Evolutionary conservation across 2,797 vertebrate genomes (phyloP).

Genomic region (Oreochromis mossambicus): DNA sequence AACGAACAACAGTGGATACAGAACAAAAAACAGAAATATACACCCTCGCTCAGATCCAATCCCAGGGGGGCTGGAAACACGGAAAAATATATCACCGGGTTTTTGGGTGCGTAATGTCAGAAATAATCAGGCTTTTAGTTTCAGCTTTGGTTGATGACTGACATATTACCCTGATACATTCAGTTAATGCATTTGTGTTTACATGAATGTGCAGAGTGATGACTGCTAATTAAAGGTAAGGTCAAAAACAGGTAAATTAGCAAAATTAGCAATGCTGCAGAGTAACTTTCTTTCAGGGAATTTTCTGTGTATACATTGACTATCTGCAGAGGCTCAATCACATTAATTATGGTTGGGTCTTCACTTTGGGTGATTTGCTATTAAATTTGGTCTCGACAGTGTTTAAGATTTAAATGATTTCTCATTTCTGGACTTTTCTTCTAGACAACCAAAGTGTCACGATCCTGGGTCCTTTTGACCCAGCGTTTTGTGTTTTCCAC

Average conservation of each 20-base stretch:
- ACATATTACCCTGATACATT: conserved; percentile 12
- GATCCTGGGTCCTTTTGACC: too few relatives aligned
- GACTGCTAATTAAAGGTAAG: background rate
- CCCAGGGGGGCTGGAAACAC: background rate
- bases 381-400: background rate
- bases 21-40: background rate
- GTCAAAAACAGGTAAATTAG: background rate
- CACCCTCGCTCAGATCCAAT: background rate
- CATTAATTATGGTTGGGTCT: too few relatives aligned
- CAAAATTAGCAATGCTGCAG: background rate
- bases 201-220: background rate
- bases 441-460: background rate
- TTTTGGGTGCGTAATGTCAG: conserved; percentile 23
- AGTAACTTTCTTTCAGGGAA: background rate
- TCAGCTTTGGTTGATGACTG: background rate
- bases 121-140: background rate
- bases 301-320: background rate
- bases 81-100: conserved; percentile 13
- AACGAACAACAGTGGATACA: background rate
- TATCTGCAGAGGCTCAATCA: background rate
- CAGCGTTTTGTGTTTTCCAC: too few relatives aligned
- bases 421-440: background rate
- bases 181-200: conserved; percentile 1
- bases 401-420: background rate
- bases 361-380: background rate